Conservation (phyloP, 1,140 invertebrate genomes). For the Neodiprion virginianus region DNA sequence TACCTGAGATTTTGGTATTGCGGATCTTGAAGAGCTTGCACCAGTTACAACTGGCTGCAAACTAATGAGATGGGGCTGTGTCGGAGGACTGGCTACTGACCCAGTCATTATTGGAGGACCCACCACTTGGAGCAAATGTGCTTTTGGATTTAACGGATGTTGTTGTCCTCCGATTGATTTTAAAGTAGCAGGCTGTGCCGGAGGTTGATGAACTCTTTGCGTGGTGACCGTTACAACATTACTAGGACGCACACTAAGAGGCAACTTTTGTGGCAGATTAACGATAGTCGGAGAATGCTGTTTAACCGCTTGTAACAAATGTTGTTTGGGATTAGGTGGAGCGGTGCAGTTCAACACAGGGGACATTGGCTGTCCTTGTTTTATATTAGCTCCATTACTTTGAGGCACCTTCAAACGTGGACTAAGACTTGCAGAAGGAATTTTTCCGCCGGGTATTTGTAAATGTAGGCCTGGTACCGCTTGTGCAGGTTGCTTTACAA, state of each 20-base stretch:
- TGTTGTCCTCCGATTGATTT: conserved; percentile 55
- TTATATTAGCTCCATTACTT: conserved; percentile 32
- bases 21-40: conserved; percentile 50
- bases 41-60: conserved; percentile 44
- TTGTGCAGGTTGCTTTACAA: conserved; percentile 48
- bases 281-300: conserved; percentile 47
- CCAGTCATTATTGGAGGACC: conserved; percentile 60
- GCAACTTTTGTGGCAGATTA: conserved; percentile 48
- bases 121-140: conserved; percentile 59
- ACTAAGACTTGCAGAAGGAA: conserved; percentile 51
- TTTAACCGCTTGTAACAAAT: conserved; percentile 53
- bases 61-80: conserved; percentile 57
- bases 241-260: conserved; percentile 44
- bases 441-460: conserved; percentile 47
- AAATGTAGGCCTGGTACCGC: conserved; percentile 49
- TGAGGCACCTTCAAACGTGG: conserved; percentile 39
- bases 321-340: conserved; percentile 54
- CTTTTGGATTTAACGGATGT: conserved; percentile 59
- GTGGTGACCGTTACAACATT: conserved; percentile 33
- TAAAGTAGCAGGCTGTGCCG: conserved; percentile 42
- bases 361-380: conserved; percentile 52
- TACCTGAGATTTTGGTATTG: conserved; percentile 49
- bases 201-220: conserved; percentile 52
- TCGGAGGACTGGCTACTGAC: conserved; percentile 66
- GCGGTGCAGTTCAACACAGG: conserved; percentile 49